Base-by-base conservation (phyloP, 2,888 invertebrate genomes). In the Myopa tessellatipennis region DNA sequence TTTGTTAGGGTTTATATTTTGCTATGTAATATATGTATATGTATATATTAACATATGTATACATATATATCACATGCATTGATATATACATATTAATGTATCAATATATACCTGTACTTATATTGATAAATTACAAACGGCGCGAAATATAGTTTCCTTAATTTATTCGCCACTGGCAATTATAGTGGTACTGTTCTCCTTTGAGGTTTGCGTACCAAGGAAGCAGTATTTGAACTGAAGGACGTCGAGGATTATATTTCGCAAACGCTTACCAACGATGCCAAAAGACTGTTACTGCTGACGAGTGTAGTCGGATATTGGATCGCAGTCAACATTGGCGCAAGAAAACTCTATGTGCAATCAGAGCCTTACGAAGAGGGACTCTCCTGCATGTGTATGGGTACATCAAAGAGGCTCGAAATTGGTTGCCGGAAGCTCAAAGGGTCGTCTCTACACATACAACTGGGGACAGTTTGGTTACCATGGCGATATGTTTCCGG, bases 391-490 rank as follows among this genome's bases (percentile, higher is more conserved):
- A 90, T 97, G 88, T 95, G 95, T 40, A 90, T 96, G 69, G n/a
- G n/a, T n/a, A n/a, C 94, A 97, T 84, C 93, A 95, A 85, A 92
- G 92, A 77, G 95, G 95, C 84, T 93, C 94, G 3, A 98, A 98
- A 90, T 90, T 98, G 63, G 91, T 97, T 63, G 94, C 94, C 73
- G 96, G 96, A 7, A 93, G 95, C 68, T 94, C 95, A 34, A 95
- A 94, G 87, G 98, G 98, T 40, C 94, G 94, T 81, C 90, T 98
- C 76, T 96, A 95, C 86, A 90, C 98, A 74, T 98, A 94, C 87
- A 98, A 98, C 88, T 97, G 97, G 96, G 95, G 95, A 79, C 95
- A 97, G 88, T 98, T 97, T 91, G 98, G 97, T 52, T 91, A 94
- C 80, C 96, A 96, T 86, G 95, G 95, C 85, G 98, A 98, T 88